Conservation (phyloP, 2,797 vertebrate genomes). For the Pseudotriccus pelzelni region DNA sequence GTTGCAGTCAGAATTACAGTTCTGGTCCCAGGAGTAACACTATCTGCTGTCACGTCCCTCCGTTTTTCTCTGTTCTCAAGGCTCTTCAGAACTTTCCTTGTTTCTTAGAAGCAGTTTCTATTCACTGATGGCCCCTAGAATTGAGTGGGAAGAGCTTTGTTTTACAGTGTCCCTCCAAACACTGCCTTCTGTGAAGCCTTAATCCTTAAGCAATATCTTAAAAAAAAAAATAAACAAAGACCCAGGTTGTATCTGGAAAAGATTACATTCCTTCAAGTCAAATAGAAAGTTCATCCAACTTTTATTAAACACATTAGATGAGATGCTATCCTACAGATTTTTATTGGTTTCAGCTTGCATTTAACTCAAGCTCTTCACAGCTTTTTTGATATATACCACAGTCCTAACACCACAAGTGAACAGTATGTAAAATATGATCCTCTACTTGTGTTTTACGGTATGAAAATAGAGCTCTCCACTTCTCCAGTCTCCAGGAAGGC, state of each 20-base stretch:
- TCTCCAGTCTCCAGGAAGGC: not conserved
- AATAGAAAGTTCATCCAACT: slow-evolving; percentile 52
- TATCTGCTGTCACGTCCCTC: not conserved
- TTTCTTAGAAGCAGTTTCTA: slow-evolving; percentile 47
- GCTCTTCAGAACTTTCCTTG: not conserved
- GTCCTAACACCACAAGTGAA: not conserved
- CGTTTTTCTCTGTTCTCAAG: not conserved
- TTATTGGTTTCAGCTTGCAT: slow-evolving; percentile 45
- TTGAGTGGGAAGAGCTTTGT: slow-evolving; percentile 33
- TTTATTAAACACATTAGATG: slow-evolving; percentile 8
- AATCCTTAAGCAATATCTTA: slow-evolving; percentile 17
- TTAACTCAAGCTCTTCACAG: not conserved
- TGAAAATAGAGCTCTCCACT: not conserved
- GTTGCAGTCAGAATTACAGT: not conserved
- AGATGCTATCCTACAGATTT: slow-evolving; percentile 17
- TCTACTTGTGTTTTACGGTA: not conserved
- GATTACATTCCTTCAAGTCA: slow-evolving; percentile 37
- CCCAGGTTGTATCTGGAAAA: slow-evolving; percentile 54
- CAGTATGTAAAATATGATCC: not conserved
- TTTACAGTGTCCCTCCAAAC: not conserved
- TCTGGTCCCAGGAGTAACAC: not conserved
- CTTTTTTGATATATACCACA: not conserved
- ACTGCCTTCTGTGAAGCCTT: slow-evolving; percentile 11
- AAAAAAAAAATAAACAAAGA: slow-evolving; percentile 13
- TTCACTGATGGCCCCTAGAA: slow-evolving; percentile 9